Conservation (phyloP, 2,888 invertebrate species). For the Cheilosia pagana region DNA sequence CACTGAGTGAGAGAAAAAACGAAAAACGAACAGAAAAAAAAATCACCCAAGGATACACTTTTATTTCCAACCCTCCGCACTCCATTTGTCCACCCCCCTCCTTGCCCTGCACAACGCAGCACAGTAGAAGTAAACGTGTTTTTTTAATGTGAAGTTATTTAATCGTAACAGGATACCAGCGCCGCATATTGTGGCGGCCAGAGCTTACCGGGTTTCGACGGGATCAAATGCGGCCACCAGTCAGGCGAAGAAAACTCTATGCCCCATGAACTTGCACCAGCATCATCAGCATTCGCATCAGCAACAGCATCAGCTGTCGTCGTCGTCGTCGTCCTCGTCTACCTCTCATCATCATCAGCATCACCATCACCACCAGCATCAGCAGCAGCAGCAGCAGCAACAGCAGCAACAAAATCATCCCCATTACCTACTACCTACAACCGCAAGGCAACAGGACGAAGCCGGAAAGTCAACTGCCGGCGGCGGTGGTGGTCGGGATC, state of each 20-base stretch:
- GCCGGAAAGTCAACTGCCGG: constrained; percentile 62
- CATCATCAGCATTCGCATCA: constrained; percentile 73
- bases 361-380: constrained; percentile 50
- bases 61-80: constrained; percentile 17
- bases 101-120: constrained; percentile 29
- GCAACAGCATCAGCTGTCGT: constrained; percentile 49
- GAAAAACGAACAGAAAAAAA: not conserved
- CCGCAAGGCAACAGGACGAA: constrained; percentile 59
- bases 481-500: constrained; percentile 57
- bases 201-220: constrained; percentile 84
- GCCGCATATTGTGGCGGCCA: constrained; percentile 85
- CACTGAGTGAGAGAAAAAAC: not conserved
- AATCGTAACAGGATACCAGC: constrained; percentile 84
- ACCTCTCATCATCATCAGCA: constrained; percentile 34
- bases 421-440: constrained; percentile 46
- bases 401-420: constrained; percentile 75
- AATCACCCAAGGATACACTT: constrained; percentile 48
- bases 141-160: constrained; percentile 74
- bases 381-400: constrained; percentile 74
- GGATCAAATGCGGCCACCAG: constrained; percentile 67
- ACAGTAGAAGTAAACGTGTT: constrained; percentile 64
- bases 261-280: constrained; percentile 69
- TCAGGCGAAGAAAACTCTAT: constrained; percentile 69
- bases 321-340: constrained; percentile 8
- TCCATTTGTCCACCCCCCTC: not conserved